Evolutionary conservation across 2,113 vertebrate species (phyloP).

Genomic region (Tursiops truncatus): DNA sequence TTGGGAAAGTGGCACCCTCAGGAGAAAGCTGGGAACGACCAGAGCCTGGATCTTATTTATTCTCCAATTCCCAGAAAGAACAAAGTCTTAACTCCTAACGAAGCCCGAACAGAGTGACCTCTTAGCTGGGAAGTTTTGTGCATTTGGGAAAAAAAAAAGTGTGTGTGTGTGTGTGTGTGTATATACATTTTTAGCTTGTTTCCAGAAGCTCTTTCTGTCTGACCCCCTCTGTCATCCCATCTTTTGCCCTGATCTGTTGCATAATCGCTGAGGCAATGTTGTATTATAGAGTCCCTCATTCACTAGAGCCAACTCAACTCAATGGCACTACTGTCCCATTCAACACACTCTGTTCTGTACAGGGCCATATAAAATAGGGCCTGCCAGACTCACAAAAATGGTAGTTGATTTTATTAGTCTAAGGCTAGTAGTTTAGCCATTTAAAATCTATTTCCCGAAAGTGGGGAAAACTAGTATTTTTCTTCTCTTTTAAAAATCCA

Average conservation of each 20-base stretch:
- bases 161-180: not conserved
- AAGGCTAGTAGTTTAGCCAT: constrained; percentile 90
- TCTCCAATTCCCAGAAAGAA: constrained; percentile 27
- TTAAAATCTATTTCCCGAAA: constrained; percentile 88
- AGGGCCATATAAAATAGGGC: constrained; percentile 84
- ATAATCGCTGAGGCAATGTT: constrained; percentile 54
- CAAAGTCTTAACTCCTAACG: constrained; percentile 3
- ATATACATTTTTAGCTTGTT: constrained; percentile 49
- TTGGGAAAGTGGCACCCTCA: constrained; percentile 67
- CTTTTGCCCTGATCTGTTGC: constrained; percentile 72
- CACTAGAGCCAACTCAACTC: constrained; percentile 72
- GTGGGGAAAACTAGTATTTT: constrained; percentile 83
- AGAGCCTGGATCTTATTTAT: not conserved
- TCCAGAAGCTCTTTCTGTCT: constrained; percentile 60
- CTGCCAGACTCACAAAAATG: constrained; percentile 83
- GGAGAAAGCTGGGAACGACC: constrained; percentile 35
- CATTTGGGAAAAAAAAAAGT: constrained; percentile 38
- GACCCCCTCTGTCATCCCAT: constrained; percentile 36
- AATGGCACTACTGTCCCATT: constrained; percentile 77
- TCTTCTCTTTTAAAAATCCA: constrained; percentile 86
- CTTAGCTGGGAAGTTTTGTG: constrained; percentile 27
- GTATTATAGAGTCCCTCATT: constrained; percentile 46
- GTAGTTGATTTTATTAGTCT: constrained; percentile 86
- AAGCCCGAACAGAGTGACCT: constrained; percentile 35
- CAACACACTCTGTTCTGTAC: constrained; percentile 80